Conservation (phyloP, 2,888 invertebrate genomes). For the Apotomis capreana region DNA sequence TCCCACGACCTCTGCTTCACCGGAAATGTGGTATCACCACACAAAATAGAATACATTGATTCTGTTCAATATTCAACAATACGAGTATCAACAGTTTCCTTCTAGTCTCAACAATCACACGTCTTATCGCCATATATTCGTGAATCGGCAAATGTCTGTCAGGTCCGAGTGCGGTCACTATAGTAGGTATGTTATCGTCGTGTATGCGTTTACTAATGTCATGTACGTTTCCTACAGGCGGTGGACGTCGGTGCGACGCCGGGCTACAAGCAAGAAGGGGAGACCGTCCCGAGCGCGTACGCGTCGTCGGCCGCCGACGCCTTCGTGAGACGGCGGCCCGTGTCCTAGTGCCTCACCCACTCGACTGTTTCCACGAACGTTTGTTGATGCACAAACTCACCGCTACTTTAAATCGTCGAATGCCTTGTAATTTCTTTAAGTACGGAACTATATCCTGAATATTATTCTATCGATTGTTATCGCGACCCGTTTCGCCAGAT, state of each 20-base stretch:
- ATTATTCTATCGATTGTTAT: constrained; percentile 60
- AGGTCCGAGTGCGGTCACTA: no score
- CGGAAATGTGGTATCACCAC: no score
- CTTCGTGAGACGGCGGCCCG: constrained; percentile 71
- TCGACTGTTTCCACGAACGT: background rate
- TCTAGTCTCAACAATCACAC: no score
- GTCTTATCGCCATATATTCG: no score
- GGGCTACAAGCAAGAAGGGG: constrained; percentile 76
- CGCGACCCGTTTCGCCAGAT: background rate
- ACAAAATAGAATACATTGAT: no score
- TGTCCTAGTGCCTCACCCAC: constrained; percentile 55
- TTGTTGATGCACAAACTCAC: constrained; percentile 66
- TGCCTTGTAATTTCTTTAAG: constrained; percentile 71
- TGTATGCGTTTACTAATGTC: no score
- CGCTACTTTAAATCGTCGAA: constrained; percentile 59
- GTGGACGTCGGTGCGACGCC: constrained; percentile 78
- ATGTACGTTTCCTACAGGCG: constrained; percentile 74
- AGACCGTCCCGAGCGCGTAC: constrained; percentile 73
- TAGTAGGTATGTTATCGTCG: no score
- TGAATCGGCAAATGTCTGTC: no score
- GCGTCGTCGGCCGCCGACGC: constrained; percentile 77
- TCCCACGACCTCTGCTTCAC: no score
- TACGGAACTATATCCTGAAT: constrained; percentile 64
- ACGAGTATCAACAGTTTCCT: no score
- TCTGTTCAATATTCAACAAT: no score